Evolutionary conservation across 2,888 invertebrate species (phyloP), one percentile per base, ranked within the genome.

Genomic region (Salticus scenicus): DNA sequence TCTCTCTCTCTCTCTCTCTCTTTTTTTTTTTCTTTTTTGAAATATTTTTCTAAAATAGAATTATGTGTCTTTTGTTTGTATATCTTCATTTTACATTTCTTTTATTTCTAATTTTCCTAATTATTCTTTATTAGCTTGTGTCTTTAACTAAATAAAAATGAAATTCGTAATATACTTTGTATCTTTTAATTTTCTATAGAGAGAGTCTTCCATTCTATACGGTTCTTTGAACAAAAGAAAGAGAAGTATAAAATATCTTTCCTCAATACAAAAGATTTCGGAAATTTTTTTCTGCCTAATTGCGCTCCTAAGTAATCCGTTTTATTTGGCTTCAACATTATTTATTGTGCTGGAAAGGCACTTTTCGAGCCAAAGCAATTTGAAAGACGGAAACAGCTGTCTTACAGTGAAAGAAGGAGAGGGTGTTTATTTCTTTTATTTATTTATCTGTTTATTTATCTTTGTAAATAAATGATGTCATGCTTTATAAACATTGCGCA

Each of bases 311-410:
- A 75, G 79, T 72, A 72, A 72, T 71, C 79, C 72, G 47, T 66
- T 71, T 79, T 79, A 63, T 47, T 79, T 72, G 64, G n/a, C 57
- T 24, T 24, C 57, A 78, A 63, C 30, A 70, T 78, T 70, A 71
- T 79, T 79, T 79, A 79, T 79, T 79, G 79, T 64, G 79, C 69
- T 79, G 77, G 41, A 63, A 78, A 78, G 63, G 77, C 70, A 57
- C 70, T 78, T 63, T 72, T 72, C 47, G 71, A 79, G 63, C 17
- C 79, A 31, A 64, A 41, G 79, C 66, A 72, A 64, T 66, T 64
- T 42, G n/a, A 42, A 64, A 72, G 79, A 79, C 64, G 64, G 42
- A 71, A 79, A 72, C 79, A 79, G 79, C 64, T 79, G 79, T 72
- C 79, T 72, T 64, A 41, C 63, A 72, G 42, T 66, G 66, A 41